Conservation (phyloP, 2,888 invertebrate species). For the Dolomedes plantarius region DNA sequence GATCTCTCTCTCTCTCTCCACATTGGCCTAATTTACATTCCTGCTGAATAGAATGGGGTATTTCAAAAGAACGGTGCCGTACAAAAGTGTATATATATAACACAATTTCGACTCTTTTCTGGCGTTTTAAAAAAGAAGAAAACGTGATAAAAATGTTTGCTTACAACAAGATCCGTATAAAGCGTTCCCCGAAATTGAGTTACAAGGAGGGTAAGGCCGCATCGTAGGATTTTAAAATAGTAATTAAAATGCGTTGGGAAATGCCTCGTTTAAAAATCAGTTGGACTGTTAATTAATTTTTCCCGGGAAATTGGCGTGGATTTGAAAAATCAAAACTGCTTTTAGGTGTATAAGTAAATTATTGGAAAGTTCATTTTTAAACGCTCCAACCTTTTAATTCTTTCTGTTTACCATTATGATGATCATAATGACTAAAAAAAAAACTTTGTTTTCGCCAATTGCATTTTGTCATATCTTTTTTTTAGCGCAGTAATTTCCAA, state of each 20-base stretch:
- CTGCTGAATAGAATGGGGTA: background rate
- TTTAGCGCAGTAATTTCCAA: too few species aligned
- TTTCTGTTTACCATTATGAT: too few species aligned
- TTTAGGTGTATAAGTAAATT: too few species aligned
- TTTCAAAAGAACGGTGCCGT: background rate
- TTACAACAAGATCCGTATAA: slow-evolving; percentile 20
- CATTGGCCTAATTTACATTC: background rate
- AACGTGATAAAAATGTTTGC: slow-evolving; percentile 48
- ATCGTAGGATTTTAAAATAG: background rate
- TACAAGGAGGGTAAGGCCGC: background rate
- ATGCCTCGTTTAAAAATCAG: too few species aligned
- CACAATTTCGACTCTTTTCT: background rate
- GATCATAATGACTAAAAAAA: too few species aligned
- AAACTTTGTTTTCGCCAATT: too few species aligned
- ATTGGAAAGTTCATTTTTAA: too few species aligned
- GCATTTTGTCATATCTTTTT: too few species aligned
- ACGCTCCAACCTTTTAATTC: too few species aligned
- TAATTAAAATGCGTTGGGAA: slow-evolving; percentile 2
- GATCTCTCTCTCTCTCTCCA: background rate
- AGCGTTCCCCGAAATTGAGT: background rate
- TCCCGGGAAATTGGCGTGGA: too few species aligned
- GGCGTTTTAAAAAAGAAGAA: background rate
- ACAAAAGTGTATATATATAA: background rate
- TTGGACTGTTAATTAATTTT: too few species aligned
- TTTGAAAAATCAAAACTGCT: too few species aligned